These are phyloP conservation scores for Spatulosminthurus flaviceps DNA, from an alignment of 2,888 invertebrate species.

Conservation along the genomic window DNA sequence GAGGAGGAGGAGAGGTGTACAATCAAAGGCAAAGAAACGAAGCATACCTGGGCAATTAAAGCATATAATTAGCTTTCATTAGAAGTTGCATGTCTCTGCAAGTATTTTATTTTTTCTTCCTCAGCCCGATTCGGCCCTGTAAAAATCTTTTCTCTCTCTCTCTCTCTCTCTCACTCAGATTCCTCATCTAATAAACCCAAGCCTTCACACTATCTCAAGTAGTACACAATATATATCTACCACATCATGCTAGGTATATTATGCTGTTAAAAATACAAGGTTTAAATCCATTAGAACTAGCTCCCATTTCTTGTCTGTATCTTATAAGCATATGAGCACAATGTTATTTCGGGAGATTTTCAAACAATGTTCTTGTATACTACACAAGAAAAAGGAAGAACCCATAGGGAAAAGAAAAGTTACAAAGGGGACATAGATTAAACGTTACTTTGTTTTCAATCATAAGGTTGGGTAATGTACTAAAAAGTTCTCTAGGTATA, in stretches of 20 bases:
- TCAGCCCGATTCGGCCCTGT: constrained; percentile 47
- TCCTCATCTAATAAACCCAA: constrained; percentile 26
- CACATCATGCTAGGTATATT: no score
- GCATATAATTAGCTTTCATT: constrained; percentile 62
- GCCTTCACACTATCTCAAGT: no score
- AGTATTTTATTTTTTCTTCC: constrained; percentile 41
- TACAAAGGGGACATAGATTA: constrained; percentile 21
- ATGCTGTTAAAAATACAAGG: no score
- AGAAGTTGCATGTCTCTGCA: constrained; percentile 55
- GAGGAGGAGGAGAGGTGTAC: constrained; percentile 49
- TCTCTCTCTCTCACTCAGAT: no score
- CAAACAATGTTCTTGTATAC: background rate
- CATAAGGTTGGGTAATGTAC: background rate
- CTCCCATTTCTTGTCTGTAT: no score
- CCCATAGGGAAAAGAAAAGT: background rate
- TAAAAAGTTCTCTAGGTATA: background rate
- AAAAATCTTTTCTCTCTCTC: constrained; percentile 53
- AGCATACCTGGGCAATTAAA: constrained; percentile 61
- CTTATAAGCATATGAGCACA: no score
- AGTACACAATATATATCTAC: no score
- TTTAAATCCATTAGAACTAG: no score
- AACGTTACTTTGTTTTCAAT: constrained; percentile 24
- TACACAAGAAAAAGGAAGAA: no score
- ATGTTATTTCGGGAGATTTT: background rate
- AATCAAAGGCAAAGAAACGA: constrained; percentile 53